Percentiles rank a stretch among this genome's conserved stretches.
Conservation (phyloP, 2,797 vertebrate genomes). For the Diplodus sargus region DNA sequence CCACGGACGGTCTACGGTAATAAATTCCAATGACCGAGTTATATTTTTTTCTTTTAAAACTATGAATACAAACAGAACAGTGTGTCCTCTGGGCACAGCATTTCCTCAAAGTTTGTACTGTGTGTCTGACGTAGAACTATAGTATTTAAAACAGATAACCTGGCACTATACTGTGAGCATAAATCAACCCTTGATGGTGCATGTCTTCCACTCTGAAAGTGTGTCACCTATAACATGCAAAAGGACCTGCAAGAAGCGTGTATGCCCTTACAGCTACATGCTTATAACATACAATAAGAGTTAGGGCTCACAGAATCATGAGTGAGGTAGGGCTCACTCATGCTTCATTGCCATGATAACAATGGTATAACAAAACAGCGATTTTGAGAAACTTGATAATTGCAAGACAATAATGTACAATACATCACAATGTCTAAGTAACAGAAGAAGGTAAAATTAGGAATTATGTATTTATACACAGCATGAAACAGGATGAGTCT, state of each 20-base stretch:
- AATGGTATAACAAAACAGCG: too few relatives aligned
- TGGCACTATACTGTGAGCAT: not conserved
- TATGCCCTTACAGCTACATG: not conserved
- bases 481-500: too few relatives aligned
- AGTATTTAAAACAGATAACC: not conserved
- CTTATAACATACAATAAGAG: not conserved
- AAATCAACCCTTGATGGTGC: slow-evolving; percentile 15
- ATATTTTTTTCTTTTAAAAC: slow-evolving; percentile 26
- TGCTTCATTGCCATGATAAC: too few relatives aligned
- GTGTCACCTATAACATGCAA: not conserved
- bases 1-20: slow-evolving; percentile 6
- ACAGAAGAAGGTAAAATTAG: too few relatives aligned
- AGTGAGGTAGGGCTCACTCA: too few relatives aligned
- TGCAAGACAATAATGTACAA: too few relatives aligned
- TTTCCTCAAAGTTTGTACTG: slow-evolving; percentile 32
- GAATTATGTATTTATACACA: too few relatives aligned
- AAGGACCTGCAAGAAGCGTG: not conserved
- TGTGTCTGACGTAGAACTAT: slow-evolving; percentile 11
- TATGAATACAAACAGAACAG: slow-evolving; percentile 32
- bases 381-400: too few relatives aligned
- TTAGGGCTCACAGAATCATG: too few relatives aligned
- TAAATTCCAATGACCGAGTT: slow-evolving; percentile 46
- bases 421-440: too few relatives aligned
- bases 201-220: slow-evolving; percentile 15
- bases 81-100: slow-evolving; percentile 19